Evolutionary conservation across 2,113 vertebrate species (phyloP).

Genomic region (Protobothrops mucrosquamatus): DNA sequence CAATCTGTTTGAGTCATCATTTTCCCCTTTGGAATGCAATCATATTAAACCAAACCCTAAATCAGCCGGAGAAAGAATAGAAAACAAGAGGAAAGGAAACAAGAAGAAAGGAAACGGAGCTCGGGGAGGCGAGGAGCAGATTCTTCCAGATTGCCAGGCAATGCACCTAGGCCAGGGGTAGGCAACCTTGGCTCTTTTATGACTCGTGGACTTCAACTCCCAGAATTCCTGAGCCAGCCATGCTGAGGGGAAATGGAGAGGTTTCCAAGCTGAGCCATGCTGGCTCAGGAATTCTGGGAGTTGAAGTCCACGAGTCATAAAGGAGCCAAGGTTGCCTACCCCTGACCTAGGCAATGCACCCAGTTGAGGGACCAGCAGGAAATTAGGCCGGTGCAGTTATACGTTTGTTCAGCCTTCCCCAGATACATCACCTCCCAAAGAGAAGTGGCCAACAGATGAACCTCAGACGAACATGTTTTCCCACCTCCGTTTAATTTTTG

Average conservation of each 20-base stretch:
- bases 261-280: too few species aligned
- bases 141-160: not conserved
- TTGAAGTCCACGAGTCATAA: too few species aligned
- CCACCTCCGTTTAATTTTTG: not conserved
- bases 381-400: not conserved
- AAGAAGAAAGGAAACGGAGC: slow-evolving; percentile 4
- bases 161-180: not conserved
- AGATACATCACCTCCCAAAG: not conserved
- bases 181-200: too few species aligned
- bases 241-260: too few species aligned
- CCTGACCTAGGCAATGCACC: not conserved
- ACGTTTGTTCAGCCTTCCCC: slow-evolving; percentile 8
- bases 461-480: not conserved
- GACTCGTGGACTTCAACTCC: too few species aligned
- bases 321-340: too few species aligned
- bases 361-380: not conserved
- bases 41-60: slow-evolving; percentile 52
- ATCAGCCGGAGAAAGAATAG: slow-evolving; percentile 39
- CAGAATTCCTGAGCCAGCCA: too few species aligned
- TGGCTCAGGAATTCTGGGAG: too few species aligned
- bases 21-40: slow-evolving; percentile 22
- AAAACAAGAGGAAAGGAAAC: slow-evolving; percentile 20
- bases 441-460: slow-evolving; percentile 3
- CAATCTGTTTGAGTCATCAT: slow-evolving; percentile 9
- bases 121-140: not conserved